Evolutionary conservation across 2,113 vertebrate species (phyloP).

Genomic region (Hemibagrus wyckioides): DNA sequence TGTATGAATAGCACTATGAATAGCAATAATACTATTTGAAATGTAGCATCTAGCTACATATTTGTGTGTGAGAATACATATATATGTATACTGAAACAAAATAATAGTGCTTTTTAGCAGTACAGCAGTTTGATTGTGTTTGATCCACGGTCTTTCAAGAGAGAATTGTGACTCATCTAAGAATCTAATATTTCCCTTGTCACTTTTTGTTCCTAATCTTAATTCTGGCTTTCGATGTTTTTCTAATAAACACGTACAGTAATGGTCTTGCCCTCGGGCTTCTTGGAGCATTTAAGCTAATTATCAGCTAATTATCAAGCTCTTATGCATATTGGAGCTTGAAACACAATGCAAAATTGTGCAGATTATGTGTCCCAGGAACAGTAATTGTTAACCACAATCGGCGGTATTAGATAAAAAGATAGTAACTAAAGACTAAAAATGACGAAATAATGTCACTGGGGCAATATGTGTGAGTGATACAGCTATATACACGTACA

Average conservation of each 20-base stretch:
- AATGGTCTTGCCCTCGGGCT: conserved; percentile 16
- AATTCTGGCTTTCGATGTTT: neutral
- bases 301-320: conserved; percentile 27
- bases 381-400: neutral
- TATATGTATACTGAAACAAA: neutral
- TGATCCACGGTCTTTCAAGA: neutral
- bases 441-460: neutral
- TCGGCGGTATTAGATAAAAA: neutral
- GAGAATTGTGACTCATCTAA: neutral
- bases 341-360: neutral
- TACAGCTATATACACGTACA: neutral
- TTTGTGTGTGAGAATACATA: neutral
- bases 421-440: neutral
- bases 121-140: neutral
- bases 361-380: neutral
- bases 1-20: neutral
- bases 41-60: neutral
- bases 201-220: neutral
- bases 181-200: neutral
- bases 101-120: neutral
- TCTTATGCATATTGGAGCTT: neutral
- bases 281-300: conserved; percentile 1
- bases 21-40: neutral
- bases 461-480: neutral
- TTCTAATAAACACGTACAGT: neutral